phyloP scores from a whole-genome alignment of 92 coral and sea anemone species.

The Porites cylindrica region DNA sequence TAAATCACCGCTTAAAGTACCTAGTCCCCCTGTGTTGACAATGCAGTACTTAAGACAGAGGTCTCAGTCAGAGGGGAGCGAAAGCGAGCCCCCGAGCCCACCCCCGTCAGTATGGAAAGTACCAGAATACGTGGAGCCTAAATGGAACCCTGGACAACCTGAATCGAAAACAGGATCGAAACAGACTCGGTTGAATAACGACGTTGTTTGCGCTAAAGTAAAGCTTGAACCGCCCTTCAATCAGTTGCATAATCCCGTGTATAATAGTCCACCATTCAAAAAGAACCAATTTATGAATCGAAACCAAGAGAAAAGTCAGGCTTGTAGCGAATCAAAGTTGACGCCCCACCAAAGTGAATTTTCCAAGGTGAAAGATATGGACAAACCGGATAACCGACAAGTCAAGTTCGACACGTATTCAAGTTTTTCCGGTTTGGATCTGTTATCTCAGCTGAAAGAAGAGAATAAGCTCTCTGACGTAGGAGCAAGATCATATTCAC shows the following conservation, averaged over 20 bases:
- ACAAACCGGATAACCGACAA: slow-evolving; percentile 96
- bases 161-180: slow-evolving; percentile 51
- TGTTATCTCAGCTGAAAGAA: slow-evolving; percentile 76
- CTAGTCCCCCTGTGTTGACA: slow-evolving; percentile 63
- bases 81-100: slow-evolving; percentile 89
- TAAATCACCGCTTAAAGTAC: slow-evolving; percentile 62
- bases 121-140: slow-evolving; percentile 97
- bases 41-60: slow-evolving; percentile 69
- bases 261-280: slow-evolving; percentile 67
- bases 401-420: slow-evolving; percentile 76
- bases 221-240: slow-evolving; percentile 94
- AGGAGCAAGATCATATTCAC: slow-evolving; percentile 86
- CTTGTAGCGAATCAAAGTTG: slow-evolving; percentile 36
- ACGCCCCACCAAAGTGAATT: slow-evolving; percentile 60
- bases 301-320: slow-evolving; percentile 52
- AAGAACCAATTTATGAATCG: slow-evolving; percentile 98
- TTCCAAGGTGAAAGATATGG: slow-evolving; percentile 81
- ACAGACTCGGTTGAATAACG: slow-evolving; percentile 86
- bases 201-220: slow-evolving; percentile 84
- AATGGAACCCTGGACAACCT: slow-evolving; percentile 94
- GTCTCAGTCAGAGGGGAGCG: slow-evolving; percentile 86
- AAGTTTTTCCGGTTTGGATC: slow-evolving; percentile 92
- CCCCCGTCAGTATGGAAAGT: slow-evolving; percentile 99
- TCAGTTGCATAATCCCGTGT: slow-evolving; percentile 93
- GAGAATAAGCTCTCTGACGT: slow-evolving; percentile 67